Percentiles rank a stretch among this genome's conserved stretches.
Conservation (phyloP, 2,797 vertebrate genomes). For the Enteromius viviparus region DNA sequence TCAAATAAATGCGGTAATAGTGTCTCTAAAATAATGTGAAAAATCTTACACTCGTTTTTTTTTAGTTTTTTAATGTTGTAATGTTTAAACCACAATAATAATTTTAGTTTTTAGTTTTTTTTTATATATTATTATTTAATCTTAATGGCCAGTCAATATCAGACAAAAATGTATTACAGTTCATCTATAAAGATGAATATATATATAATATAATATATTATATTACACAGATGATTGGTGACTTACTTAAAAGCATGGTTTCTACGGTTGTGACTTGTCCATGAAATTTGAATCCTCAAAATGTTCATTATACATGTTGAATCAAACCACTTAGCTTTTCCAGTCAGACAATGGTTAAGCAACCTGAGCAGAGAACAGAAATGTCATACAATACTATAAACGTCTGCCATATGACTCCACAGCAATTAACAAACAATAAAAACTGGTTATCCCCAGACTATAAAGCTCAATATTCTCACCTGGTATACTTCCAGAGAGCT, state of each 20-base stretch:
- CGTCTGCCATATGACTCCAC: neutral
- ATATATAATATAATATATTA: too few species aligned
- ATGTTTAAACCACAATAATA: neutral
- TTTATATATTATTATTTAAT: too few species aligned
- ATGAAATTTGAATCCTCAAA: constrained; percentile 46
- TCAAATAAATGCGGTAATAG: neutral
- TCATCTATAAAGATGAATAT: neutral
- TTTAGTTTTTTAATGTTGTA: neutral
- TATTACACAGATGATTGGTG: neutral
- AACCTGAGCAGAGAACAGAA: constrained; percentile 15
- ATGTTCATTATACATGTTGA: neutral
- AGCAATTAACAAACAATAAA: neutral
- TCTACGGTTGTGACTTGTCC: constrained; percentile 40
- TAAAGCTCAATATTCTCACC: constrained; percentile 22
- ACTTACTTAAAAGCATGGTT: constrained; percentile 61
- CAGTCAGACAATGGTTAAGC: neutral
- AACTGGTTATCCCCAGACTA: too few species aligned
- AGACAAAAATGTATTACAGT: neutral
- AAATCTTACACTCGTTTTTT: too few species aligned
- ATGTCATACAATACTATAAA: constrained; percentile 2
- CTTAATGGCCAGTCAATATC: neutral
- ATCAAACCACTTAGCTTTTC: neutral
- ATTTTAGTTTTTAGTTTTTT: too few species aligned
- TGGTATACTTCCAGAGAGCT: neutral
- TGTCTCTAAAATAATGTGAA: neutral